A percentile compares a stretch with the other conserved stretches of the same genome.
Conservation (phyloP, 2,888 invertebrate genomes). For the Ceriagrion tenellum region DNA sequence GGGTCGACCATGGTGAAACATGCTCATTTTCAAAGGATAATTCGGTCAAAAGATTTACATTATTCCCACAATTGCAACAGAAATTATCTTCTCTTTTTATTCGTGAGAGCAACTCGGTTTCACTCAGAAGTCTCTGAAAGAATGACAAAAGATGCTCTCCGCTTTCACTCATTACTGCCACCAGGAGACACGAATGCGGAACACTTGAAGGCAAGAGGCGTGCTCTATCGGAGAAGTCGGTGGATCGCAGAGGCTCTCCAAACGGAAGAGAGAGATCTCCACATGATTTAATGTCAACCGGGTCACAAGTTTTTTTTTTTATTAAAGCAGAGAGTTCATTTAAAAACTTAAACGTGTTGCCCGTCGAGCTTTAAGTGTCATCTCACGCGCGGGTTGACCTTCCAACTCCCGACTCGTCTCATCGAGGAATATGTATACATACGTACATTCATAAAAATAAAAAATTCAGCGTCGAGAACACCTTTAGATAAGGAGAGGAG, state of each 20-base stretch:
- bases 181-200: not conserved
- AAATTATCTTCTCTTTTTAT: too few relatives aligned
- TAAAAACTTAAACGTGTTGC: not conserved
- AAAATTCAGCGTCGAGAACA: not conserved
- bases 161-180: not conserved
- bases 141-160: not conserved
- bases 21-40: too few relatives aligned
- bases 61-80: too few relatives aligned
- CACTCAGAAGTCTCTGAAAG: too few relatives aligned
- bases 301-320: not conserved
- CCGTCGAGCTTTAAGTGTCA: not conserved
- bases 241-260: too few relatives aligned
- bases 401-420: not conserved
- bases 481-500: not conserved
- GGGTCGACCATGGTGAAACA: too few relatives aligned
- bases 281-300: not conserved
- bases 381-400: not conserved
- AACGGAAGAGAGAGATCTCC: not conserved
- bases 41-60: too few relatives aligned
- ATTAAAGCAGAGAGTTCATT: constrained; percentile 24
- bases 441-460: not conserved
- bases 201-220: not conserved
- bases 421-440: not conserved
- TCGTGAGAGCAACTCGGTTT: too few relatives aligned
- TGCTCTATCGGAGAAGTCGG: not conserved